Evolutionary conservation across 2,888 invertebrate genomes (phyloP).

Genomic region (Ichneumon xanthorius): DNA sequence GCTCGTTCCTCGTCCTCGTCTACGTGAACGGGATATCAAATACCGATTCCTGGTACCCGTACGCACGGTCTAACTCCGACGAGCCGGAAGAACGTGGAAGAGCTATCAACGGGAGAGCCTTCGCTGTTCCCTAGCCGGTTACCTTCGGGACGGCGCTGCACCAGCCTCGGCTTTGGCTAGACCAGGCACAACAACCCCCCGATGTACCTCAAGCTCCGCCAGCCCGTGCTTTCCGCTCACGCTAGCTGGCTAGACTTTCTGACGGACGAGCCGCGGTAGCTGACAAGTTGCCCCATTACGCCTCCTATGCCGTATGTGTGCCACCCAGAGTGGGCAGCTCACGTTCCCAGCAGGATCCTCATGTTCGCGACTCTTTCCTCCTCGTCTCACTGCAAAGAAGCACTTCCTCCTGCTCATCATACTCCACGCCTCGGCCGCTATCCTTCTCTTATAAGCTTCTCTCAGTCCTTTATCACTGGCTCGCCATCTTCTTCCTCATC

Average conservation of each 20-base stretch:
- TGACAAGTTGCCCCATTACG: constrained; percentile 82
- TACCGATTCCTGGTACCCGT: constrained; percentile 76
- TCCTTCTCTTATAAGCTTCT: constrained; percentile 70
- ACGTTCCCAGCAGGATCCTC: constrained; percentile 78
- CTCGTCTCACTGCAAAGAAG: constrained; percentile 19
- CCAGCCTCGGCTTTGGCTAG: not conserved
- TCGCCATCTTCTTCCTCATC: constrained; percentile 19
- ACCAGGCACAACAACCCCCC: constrained; percentile 9
- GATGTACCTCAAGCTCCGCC: constrained; percentile 26
- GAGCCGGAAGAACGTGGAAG: constrained; percentile 58
- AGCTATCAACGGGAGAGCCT: constrained; percentile 16
- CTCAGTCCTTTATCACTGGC: constrained; percentile 25
- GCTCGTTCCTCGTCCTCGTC: constrained; percentile 52
- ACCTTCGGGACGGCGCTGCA: not conserved
- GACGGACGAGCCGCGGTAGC: constrained; percentile 81
- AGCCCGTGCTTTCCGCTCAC: not conserved
- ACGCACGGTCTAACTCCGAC: constrained; percentile 69
- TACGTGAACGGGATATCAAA: constrained; percentile 80
- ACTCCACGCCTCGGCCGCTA: constrained; percentile 58
- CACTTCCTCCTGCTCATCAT: constrained; percentile 56
- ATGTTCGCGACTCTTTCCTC: constrained; percentile 72
- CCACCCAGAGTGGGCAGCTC: constrained; percentile 80
- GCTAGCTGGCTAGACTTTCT: constrained; percentile 71
- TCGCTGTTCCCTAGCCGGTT: not conserved
- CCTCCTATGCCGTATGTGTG: constrained; percentile 76